Percentiles rank a stretch among this genome's conserved stretches.
Conservation (phyloP, 2,888 invertebrate genomes). For the Hydraecia micacea region DNA sequence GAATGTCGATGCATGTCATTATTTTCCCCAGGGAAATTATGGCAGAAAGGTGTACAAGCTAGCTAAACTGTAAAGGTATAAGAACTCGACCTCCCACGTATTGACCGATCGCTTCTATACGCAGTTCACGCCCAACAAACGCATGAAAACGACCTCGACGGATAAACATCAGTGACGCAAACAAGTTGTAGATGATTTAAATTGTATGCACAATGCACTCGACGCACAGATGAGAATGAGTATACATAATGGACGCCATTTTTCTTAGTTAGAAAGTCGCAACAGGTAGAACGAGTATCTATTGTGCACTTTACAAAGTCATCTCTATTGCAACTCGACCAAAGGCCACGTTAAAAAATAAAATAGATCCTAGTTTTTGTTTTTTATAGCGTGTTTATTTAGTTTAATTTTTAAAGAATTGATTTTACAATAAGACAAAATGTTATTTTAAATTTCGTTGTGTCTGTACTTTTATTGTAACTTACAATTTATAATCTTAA, state of each 20-base stretch:
- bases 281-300: constrained; percentile 62
- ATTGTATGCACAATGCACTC: constrained; percentile 68
- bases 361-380: no score
- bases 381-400: background rate
- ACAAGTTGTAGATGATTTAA: constrained; percentile 66
- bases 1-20: constrained; percentile 30
- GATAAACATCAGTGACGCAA: constrained; percentile 72
- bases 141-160: constrained; percentile 66
- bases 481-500: no score
- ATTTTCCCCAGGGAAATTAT: constrained; percentile 45
- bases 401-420: background rate
- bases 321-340: constrained; percentile 28
- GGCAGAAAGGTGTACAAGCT: constrained; percentile 30
- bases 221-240: constrained; percentile 52
- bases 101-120: constrained; percentile 51
- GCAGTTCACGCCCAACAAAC: constrained; percentile 65
- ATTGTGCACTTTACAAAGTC: constrained; percentile 47
- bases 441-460: background rate
- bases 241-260: constrained; percentile 52
- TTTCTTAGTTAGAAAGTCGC: constrained; percentile 63
- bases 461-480: background rate
- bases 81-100: constrained; percentile 47
- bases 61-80: constrained; percentile 28
- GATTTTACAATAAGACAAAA: background rate
- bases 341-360: constrained; percentile 12